Evolutionary conservation across 2,888 invertebrate genomes (phyloP), one percentile per base, ranked within the genome.

Genomic region (Drosophila pegasa): DNA sequence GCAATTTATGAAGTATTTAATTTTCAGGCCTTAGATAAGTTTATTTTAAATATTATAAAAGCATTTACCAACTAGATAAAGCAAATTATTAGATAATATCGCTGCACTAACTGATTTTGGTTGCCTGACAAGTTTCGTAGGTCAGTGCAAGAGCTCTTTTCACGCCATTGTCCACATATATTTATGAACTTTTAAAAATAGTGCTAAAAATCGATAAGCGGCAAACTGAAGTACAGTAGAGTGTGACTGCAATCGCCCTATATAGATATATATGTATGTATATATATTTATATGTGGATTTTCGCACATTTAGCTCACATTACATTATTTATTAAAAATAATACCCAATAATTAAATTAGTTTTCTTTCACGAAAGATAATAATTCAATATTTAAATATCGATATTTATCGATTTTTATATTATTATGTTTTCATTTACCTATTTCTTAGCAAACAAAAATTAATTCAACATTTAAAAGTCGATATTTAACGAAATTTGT

Each of bases 1-100:
- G 40, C 22, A 55, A 57, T 54, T 61, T 71, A 61, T 51, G 29
- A 33, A 43, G 29, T 41, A 66, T 68, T 61, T 20, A 47, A 41
- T 37, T 37, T 29, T 27, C 20, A 10, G 48, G 31, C 14, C 20
- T 29, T 41, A 58, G 55, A 68, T 68, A 68, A 43, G 7, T 8
- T 16, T 12, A 9, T 22, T 35, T 8, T 3, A 1, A 20, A 31
- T 27, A 16, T n/a, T 25, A 16, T 6, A 37, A 22, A 29, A 38
- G 9, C 35, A 37, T 60, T 62, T 63, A 61, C 33, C 22, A 12
- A 60, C 16, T 22, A 35, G 47, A 48, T 41, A 59, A 33, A 22
- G n/a, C 45, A 37, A 9, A 35, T 1, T 2, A 37, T 43, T 57
- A 59, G 65, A 48, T 63, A 48, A 41, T 29, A 31, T 38, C 12